Evolutionary conservation across 2,888 invertebrate species (phyloP), one percentile per base, ranked within the genome.

Genomic region (Eupithecia insigniata): DNA sequence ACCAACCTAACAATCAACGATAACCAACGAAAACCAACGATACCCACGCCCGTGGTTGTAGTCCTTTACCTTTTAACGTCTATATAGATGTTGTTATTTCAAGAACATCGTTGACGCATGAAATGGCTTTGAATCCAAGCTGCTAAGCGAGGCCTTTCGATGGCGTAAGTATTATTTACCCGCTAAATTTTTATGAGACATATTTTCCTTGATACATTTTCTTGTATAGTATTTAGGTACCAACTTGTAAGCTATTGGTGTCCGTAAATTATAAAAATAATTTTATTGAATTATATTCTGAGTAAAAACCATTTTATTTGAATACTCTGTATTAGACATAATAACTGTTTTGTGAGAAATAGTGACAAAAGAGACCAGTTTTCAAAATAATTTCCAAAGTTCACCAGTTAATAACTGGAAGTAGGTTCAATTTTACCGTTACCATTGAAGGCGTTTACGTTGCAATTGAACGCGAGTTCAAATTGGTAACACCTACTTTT

Each of bases 51-150:
- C 14, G 12, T 55, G 26, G 22, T 14, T 55, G 26, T 55, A 14
- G 26, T 55, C 55, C 26, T 26, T 26, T 14, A 10, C 64, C 6
- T 32, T 22, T 32, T 32, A 14, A 10, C 18, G 34, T n/a, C 62
- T 36, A 26, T 34, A 22, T 55, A 34, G 10, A 16, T 22, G 16
- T 18, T 28, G 22, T n/a, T 73, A 75, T 79, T 80, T 84, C 82
- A 84, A 84, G 84, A 80, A 61, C 83, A 75, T 58, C 68, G 66
- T 68, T 85, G 84, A 85, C 84, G 84, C 81, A 85, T 77, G 62
- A 67, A 51, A 60, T 61, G 79, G 77, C 79, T 82, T 80, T 80
- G 80, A 80, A 71, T 74, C 71, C 36, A 36, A 36, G 74, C 77
- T 73, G 76, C 76, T 78, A 80, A 79, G 8, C 76, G 77, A 78